Evolutionary conservation across 2,113 vertebrate species (phyloP).

Genomic region (Boulengeromyrus knoepffleri): DNA sequence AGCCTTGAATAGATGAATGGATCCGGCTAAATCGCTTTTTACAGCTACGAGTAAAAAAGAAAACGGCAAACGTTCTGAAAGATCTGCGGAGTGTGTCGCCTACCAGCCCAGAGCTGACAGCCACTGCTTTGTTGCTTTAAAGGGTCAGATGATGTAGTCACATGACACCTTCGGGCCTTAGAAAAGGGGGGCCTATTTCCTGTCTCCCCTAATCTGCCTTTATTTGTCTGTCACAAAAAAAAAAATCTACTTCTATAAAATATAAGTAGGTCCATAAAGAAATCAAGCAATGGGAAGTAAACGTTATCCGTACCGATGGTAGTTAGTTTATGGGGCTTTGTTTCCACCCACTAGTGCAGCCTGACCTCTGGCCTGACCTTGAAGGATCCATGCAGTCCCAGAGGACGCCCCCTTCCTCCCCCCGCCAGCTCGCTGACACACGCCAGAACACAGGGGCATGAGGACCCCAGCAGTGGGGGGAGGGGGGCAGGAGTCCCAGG

Average conservation of each 20-base stretch:
- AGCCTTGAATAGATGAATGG: not conserved
- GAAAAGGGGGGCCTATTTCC: not conserved
- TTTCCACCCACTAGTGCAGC: not conserved
- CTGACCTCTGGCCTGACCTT: not conserved
- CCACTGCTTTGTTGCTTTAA: not conserved
- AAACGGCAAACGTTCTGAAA: not conserved
- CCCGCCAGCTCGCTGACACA: not conserved
- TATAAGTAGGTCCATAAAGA: not conserved
- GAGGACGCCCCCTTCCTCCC: not conserved
- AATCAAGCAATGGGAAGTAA: not conserved
- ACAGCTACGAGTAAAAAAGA: not conserved
- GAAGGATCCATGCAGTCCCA: not conserved
- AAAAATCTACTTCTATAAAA: not conserved
- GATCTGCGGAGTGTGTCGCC: not conserved
- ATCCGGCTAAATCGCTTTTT: not conserved
- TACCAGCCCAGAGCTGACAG: not conserved
- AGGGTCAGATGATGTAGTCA: not conserved
- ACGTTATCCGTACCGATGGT: not conserved
- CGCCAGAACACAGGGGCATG: not conserved
- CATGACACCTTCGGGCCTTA: not conserved
- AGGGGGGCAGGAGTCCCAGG: not conserved
- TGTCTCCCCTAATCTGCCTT: not conserved
- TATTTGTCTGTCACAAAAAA: not conserved
- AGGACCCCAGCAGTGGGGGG: not conserved
- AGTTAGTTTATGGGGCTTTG: not conserved